These are phyloP conservation scores for Emydoidea blandingii DNA, from an alignment of 2,797 vertebrate genomes.

Conservation along the genomic window DNA sequence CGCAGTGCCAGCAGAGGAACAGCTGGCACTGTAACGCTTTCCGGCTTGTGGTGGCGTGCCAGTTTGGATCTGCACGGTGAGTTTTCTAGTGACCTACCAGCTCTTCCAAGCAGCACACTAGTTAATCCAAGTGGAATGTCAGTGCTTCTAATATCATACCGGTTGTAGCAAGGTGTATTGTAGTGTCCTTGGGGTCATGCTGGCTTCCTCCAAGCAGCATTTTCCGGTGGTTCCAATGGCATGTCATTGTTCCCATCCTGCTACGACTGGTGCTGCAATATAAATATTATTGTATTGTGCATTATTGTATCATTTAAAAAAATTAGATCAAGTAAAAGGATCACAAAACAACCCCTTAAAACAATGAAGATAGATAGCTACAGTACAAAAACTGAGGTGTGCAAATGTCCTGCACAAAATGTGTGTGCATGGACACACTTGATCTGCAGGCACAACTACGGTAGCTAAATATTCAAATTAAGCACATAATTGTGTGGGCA, in stretches of 20 bases:
- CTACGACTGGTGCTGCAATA: neutral
- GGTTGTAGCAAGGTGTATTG: neutral
- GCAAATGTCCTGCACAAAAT: neutral
- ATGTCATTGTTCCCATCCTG: neutral
- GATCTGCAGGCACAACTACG: fast-evolving
- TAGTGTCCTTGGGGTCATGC: neutral
- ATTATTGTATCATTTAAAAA: neutral
- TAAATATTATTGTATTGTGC: neutral
- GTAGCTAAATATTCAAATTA: fast-evolving
- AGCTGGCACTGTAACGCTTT: constrained; percentile 42
- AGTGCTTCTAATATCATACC: fast-evolving
- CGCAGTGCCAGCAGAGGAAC: neutral
- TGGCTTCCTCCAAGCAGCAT: neutral
- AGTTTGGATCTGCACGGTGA: fast-evolving
- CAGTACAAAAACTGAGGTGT: neutral
- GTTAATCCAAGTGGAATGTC: neutral
- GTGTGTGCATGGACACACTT: fast-evolving
- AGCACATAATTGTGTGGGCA: fast-evolving
- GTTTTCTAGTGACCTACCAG: neutral
- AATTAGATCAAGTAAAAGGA: neutral
- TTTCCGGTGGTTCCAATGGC: neutral
- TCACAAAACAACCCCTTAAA: neutral
- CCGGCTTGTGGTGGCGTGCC: neutral
- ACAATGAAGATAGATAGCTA: neutral
- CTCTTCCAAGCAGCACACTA: neutral